Base-by-base conservation (phyloP, 2,113 vertebrate genomes). In the Syrrhaptes paradoxus region DNA sequence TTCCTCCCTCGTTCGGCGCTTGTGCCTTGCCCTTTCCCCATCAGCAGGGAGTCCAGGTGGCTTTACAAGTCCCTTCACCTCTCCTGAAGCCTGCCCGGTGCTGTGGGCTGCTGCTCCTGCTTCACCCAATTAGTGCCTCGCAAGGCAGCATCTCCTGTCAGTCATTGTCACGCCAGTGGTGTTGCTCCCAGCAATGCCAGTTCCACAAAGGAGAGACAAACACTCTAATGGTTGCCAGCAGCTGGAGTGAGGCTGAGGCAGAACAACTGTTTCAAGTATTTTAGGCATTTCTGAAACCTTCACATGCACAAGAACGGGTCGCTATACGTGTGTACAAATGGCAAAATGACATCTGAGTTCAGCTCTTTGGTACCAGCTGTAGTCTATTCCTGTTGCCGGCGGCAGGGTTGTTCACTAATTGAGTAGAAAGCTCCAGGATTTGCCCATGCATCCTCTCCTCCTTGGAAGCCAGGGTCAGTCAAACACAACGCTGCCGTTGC, bases 161-260 rank as follows among this genome's bases (percentile, higher is more conserved):
- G 15, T 91, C 93, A 73, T 41, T n/a, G 65, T 9, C 48, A 5
- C 46, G 91, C 96, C 90, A 75, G 74, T 34, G 77, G 89, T 71
- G 78, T 5, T 78, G 92, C 95, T 91, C 67, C 90, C 85, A 96
- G 95, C 92, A 65, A 83, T 52, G 85, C 92, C 95, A 89, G 89
- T 28, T n/a, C 57, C 51, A 80, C 95, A 95, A 75, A 95, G 90
- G 75, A 16, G 18, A 90, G 68, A 91, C 58, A 89, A 94, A 76
- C 73, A 79, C 65, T 25, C 71, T 87, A 67, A 93, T 74, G 93
- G 81, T 41, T 80, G 91, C 93, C 93, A 95, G 95, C 85, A 95
- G 93, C 87, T 77, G 87, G 12, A 77, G 84, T 0, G 13, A 85
- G 82, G 90, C 87, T 71, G 74, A 70, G 89, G 51, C 71, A 80